phyloP scores from a whole-genome alignment of 2,113 vertebrate genomes.

The Loxodonta africana region DNA sequence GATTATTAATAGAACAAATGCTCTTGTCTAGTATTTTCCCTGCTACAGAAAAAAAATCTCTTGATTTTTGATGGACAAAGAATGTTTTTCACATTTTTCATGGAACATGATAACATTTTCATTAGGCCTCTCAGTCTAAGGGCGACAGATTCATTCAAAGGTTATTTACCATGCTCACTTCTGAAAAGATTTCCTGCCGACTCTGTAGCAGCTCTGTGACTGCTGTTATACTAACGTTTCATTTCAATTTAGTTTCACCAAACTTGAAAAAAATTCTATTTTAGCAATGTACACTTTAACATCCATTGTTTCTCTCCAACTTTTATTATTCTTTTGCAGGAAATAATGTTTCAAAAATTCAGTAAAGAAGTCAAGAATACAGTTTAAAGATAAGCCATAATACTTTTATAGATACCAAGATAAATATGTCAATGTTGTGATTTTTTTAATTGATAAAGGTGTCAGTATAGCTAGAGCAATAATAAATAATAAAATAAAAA shows the following conservation, averaged over 20 bases:
- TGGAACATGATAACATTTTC: background rate
- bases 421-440: background rate
- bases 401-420: background rate
- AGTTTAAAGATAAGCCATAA: background rate
- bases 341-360: background rate
- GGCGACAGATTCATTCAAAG: slow-evolving; percentile 23
- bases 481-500: background rate
- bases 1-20: background rate
- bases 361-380: background rate
- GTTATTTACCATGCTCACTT: slow-evolving; percentile 24
- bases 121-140: background rate
- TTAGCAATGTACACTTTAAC: background rate
- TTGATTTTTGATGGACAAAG: background rate
- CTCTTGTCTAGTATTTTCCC: background rate
- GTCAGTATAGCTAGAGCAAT: background rate
- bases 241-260: background rate
- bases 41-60: background rate
- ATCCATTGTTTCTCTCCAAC: background rate
- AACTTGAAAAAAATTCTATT: background rate
- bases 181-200: background rate
- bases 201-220: background rate
- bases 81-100: slow-evolving; percentile 15
- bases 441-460: background rate
- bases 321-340: background rate
- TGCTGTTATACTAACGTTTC: background rate